Base-by-base conservation (phyloP, 2,113 vertebrate species). In the Centropristis striata region DNA sequence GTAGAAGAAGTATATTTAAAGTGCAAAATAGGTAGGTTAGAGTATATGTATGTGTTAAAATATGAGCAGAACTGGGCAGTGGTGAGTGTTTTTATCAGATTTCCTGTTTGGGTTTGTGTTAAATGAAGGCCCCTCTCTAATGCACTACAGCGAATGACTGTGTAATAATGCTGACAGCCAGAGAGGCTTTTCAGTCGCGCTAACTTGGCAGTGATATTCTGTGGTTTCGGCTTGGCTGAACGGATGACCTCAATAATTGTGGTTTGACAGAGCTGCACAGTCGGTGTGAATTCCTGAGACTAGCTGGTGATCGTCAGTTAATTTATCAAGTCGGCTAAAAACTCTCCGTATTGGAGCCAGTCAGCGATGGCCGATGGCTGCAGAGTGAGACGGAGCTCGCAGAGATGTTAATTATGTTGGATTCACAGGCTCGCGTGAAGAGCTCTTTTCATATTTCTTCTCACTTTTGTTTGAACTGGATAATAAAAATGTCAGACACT, bases 171-270 rank as follows among this genome's bases (percentile, higher is more conserved):
- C 76, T 20, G 76, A 58, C 70, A 78, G 78, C 70, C 79, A 73
- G 71, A 71, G 70, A 81, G 61, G 64, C 75, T 64, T n/a, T 80
- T 83, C 76, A 74, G 44, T 81, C 42, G 61, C 78, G 47, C 57
- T 54, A 63, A 46, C 75, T 79, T 86, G 85, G 81, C 86, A 78
- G 63, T 18, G 73, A 71, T 65, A 44, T 61, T 79, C 41, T 71
- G 79, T 58, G 82, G 79, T 88, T 88, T 79, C 5, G 23, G 74
- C 74, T 76, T 50, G 69, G 76, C 85, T 86, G 63, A 81, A 67
- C 25, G 61, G 47, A 68, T 71, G 73, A 74, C 83, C 85, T 84
- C 27, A 14, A 85, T 86, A 85, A 76, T 90, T 82, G 84, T 59
- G 86, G 75, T 80, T 75, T 83, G 65, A 83, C 81, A 78, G 78